Evolutionary conservation across 2,797 vertebrate species (phyloP).

Genomic region (Brachyalestes nurse): DNA sequence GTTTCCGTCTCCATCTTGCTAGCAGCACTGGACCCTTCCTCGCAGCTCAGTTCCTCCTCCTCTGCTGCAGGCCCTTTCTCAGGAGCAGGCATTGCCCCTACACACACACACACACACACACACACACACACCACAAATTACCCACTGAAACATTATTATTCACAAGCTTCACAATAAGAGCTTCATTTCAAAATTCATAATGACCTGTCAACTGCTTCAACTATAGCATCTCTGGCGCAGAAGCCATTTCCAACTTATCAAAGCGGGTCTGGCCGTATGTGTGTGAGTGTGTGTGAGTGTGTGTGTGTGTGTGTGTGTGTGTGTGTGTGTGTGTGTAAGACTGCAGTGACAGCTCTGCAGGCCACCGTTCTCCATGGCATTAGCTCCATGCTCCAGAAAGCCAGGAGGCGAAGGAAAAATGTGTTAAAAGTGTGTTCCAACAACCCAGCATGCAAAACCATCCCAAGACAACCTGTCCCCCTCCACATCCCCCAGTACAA

Average conservation of each 20-base stretch:
- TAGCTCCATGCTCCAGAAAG: constrained; percentile 29
- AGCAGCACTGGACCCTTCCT: constrained; percentile 75
- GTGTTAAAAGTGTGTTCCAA: constrained; percentile 51
- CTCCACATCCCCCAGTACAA: constrained; percentile 42
- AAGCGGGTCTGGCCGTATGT: not conserved
- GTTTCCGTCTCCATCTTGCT: constrained; percentile 80
- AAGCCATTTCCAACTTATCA: constrained; percentile 25
- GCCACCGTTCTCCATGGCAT: constrained; percentile 14
- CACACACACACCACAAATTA: not conserved
- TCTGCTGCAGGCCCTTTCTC: constrained; percentile 74
- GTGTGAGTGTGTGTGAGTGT: not conserved
- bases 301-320: not conserved
- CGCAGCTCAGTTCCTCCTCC: constrained; percentile 82
- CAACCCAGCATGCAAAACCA: constrained; percentile 56
- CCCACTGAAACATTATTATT: constrained; percentile 24
- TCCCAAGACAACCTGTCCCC: constrained; percentile 58
- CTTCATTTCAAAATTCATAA: constrained; percentile 27
- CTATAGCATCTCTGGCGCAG: constrained; percentile 24
- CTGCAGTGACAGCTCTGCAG: constrained; percentile 12
- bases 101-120: constrained; percentile 22
- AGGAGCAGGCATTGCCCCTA: constrained; percentile 71
- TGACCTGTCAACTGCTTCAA: constrained; percentile 41
- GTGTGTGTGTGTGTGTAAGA: not conserved
- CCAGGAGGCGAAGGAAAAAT: constrained; percentile 49
- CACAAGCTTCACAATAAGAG: constrained; percentile 35